Base-by-base conservation (phyloP, 1,140 invertebrate genomes). In the Pseudomyrmex gracilis region DNA sequence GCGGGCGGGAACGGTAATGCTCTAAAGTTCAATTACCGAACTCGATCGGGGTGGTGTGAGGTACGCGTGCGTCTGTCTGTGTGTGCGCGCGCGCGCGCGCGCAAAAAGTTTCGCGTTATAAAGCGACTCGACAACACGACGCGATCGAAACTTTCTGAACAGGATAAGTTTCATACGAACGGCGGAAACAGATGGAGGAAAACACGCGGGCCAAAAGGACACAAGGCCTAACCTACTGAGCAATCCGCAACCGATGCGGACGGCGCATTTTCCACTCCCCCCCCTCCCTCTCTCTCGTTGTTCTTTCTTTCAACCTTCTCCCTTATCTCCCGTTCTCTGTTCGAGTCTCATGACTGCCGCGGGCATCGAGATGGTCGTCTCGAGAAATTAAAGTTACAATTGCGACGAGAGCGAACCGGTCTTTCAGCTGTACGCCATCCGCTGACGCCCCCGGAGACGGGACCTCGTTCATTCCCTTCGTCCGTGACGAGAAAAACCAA, bases 1-100 rank as follows among this genome's bases (percentile, higher is more conserved):
- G 76, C 53, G 49, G 55, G 12, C 5, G 34, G 64, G 43, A 64
- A 53, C 43, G 76, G 45, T 71, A 80, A 80, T 80, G 76, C 71
- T 80, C 76, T 45, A 80, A 80, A 80, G 66, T 80, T 80, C 76
- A 80, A 80, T 80, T 80, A 80, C 64, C 64, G 64, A 78, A 70
- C 66, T 58, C 55, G 76, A 80, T 80, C 66, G 66, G 64, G 1
- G 63, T 17, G 5, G 34, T 34, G 34, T 34, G 5, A 34, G 34
- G 34, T n/a, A n/a, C 34, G 34, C 7, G 5, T 7, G 34, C 1
- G 34, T 34, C 5, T 34, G 34, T 34, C 4, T 34, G 34, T 0
- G 34, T 3, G 24, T 24, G 24, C 0, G 24, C 2, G 24, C 24
- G 63, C 15, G 63, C 73, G 22, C n/a, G 0, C 17, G 63, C 55